phyloP scores from a whole-genome alignment of 1,140 invertebrate genomes.

The Polypedilum vanderplanki region DNA sequence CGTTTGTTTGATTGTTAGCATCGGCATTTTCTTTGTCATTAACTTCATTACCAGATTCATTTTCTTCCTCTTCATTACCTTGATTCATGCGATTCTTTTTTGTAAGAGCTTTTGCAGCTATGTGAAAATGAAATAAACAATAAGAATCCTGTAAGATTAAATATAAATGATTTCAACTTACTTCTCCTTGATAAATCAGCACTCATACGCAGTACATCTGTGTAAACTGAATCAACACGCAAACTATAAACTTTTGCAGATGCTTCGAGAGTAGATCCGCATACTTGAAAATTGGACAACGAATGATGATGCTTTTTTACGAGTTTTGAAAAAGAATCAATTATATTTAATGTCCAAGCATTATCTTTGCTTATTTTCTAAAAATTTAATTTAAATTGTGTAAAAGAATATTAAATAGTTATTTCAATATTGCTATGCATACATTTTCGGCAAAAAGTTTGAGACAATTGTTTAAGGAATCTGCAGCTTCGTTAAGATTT shows the following conservation, averaged over 20 bases:
- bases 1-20: conserved; percentile 28
- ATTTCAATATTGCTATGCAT: too few relatives aligned
- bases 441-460: conserved; percentile 41
- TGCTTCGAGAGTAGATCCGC: conserved; percentile 63
- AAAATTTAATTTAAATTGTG: too few relatives aligned
- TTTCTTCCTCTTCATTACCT: conserved; percentile 33
- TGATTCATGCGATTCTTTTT: background rate
- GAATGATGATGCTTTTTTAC: conserved; percentile 54
- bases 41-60: conserved; percentile 37
- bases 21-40: conserved; percentile 32
- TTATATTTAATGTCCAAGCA: conserved; percentile 64
- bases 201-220: conserved; percentile 60
- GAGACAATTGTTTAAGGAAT: conserved; percentile 39
- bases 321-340: conserved; percentile 62
- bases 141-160: background rate
- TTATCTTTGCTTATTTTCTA: conserved; percentile 65
- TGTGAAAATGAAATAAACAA: background rate
- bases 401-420: too few relatives aligned
- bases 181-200: conserved; percentile 45
- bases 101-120: background rate
- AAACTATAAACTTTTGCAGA: conserved; percentile 68
- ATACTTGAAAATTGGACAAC: conserved; percentile 60
- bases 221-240: conserved; percentile 62
- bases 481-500: conserved; percentile 37
- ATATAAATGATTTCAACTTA: background rate